Conservation (phyloP, 2,797 vertebrate species). For the Lycodopsis pacificus region DNA sequence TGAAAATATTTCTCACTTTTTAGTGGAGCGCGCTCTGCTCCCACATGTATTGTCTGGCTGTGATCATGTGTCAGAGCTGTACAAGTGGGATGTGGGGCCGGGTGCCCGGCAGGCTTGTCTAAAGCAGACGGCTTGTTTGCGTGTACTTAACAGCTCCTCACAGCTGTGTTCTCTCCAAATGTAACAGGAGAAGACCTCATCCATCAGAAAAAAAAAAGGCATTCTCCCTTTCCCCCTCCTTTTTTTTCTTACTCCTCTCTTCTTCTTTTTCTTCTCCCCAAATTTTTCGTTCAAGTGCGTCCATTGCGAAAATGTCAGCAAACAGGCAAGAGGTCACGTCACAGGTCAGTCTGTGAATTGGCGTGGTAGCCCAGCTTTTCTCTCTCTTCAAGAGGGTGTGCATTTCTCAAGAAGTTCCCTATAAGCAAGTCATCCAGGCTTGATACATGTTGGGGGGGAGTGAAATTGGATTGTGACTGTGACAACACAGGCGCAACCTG, state of each 20-base stretch:
- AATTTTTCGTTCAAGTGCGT: constrained; percentile 82
- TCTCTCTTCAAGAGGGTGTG: constrained; percentile 82
- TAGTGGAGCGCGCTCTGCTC: constrained; percentile 79
- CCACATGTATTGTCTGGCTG: constrained; percentile 87
- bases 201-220: constrained; percentile 82
- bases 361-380: constrained; percentile 75
- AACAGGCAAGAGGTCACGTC: constrained; percentile 82
- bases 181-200: constrained; percentile 91
- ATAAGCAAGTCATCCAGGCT: constrained; percentile 66
- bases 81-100: constrained; percentile 83
- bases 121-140: constrained; percentile 90
- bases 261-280: constrained; percentile 58
- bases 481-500: constrained; percentile 65
- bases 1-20: constrained; percentile 86
- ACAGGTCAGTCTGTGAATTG: constrained; percentile 76
- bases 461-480: constrained; percentile 62
- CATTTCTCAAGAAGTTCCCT: constrained; percentile 82
- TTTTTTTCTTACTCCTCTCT: constrained; percentile 65
- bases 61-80: constrained; percentile 87
- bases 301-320: constrained; percentile 86
- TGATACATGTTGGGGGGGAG: constrained; percentile 54
- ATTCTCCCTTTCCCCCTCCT: constrained; percentile 64
- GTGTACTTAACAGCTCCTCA: constrained; percentile 91
- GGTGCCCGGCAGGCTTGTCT: constrained; percentile 87
- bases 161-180: constrained; percentile 94